phyloP scores from a whole-genome alignment of 2,797 vertebrate species.

The Sciaenops ocellatus region DNA sequence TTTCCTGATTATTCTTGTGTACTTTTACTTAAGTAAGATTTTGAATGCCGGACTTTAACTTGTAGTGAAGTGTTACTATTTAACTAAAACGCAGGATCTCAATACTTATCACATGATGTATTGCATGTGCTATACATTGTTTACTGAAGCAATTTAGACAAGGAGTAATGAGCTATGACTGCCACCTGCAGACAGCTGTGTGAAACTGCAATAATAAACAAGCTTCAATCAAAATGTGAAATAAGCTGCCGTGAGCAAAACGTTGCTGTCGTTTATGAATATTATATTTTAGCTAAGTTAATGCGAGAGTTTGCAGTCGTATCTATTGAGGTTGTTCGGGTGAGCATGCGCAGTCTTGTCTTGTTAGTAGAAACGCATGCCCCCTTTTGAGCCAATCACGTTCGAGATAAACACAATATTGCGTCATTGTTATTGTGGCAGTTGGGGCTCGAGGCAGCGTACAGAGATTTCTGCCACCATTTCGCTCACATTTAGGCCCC shows the following conservation, averaged over 20 bases:
- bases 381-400: slow-evolving; percentile 64
- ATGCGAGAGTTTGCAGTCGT: not conserved
- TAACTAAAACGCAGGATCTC: too few relatives aligned
- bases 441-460: slow-evolving; percentile 42
- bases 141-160: not conserved
- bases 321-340: not conserved
- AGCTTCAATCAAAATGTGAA: not conserved
- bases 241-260: not conserved
- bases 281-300: not conserved
- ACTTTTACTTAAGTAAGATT: too few relatives aligned
- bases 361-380: too few relatives aligned
- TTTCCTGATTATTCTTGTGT: too few relatives aligned
- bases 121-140: not conserved
- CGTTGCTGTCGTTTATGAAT: not conserved
- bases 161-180: slow-evolving; percentile 36
- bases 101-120: not conserved
- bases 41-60: too few relatives aligned
- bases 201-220: slow-evolving; percentile 32
- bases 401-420: slow-evolving; percentile 75
- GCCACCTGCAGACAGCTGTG: slow-evolving; percentile 73
- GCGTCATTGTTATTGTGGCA: slow-evolving; percentile 81
- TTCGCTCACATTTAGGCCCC: slow-evolving; percentile 16
- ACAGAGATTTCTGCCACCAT: slow-evolving; percentile 57
- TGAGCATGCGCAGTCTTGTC: not conserved
- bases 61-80: too few relatives aligned